Base-by-base conservation (phyloP, 2,797 vertebrate genomes). In the Okamejei kenojei region DNA sequence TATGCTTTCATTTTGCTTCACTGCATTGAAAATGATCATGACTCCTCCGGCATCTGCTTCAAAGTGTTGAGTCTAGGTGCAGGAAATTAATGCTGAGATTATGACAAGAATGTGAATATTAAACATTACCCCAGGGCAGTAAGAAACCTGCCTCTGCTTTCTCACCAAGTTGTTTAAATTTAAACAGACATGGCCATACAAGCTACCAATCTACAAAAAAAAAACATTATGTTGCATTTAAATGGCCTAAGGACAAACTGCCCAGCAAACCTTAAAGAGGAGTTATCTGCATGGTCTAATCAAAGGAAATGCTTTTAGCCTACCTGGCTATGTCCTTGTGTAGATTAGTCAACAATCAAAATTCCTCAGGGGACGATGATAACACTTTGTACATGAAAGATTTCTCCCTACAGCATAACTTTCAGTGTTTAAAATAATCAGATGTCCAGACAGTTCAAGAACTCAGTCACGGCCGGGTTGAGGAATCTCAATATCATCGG, bases 101-200 rank as follows among this genome's bases (percentile, higher is more conserved):
- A 93, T 32, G 92, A 32, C 86, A 93, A 74, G 94, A 94, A 96
- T 96, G 95, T 93, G 94, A 93, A 94, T 94, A 94, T 96, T 96
- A 96, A 94, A 94, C 95, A 96, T 96, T 96, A 96, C 95, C 93
- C 94, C 94, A 93, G 93, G 95, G 94, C 94, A 94, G 93, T 45
- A 92, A 76, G 45, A 92, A 26, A 23, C n/a, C 93, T 71, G 0
- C 71, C 38, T 79, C 90, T 94, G 58, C 93, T 94, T 93, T 38
- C 71, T 35, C 90, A 68, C 73, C 84, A 81, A 77, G 74, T 58
- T 93, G 86, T 73, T 74, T 93, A 92, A 94, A 95, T 93, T 94
- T 93, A 92, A 93, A 93, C 91, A 94, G 71, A 93, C 15, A 32
- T 17, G n/a, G 86, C 86, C 17, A 38, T 26, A 9, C 4, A n/a